phyloP scores from a whole-genome alignment of 37 sponge, comb jelly and placozoan genomes.

The Halichondria panicea region DNA sequence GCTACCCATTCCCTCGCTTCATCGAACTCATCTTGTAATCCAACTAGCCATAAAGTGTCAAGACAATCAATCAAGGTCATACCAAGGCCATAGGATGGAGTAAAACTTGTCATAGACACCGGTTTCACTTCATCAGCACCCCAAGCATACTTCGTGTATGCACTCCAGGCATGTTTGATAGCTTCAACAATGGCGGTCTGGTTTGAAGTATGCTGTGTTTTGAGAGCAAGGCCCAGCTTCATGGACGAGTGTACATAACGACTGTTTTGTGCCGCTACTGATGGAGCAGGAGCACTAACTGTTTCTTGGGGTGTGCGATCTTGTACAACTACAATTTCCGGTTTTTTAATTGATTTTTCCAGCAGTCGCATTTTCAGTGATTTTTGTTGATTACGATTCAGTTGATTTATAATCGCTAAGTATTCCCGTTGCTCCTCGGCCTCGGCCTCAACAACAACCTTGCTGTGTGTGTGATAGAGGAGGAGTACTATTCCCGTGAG shows the following conservation, averaged over 20 bases:
- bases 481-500: too few relatives aligned
- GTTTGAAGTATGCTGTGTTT: slow-evolving; percentile 28
- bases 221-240: background rate
- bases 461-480: too few relatives aligned
- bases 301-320: background rate
- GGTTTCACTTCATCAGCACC: slow-evolving; percentile 88
- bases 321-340: background rate
- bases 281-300: background rate
- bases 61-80: slow-evolving; percentile 90
- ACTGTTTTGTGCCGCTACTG: background rate
- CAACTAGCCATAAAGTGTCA: slow-evolving; percentile 96
- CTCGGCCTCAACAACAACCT: too few relatives aligned
- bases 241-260: slow-evolving; percentile 17
- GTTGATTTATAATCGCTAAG: too few relatives aligned
- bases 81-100: slow-evolving; percentile 69
- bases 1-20: slow-evolving; percentile 86
- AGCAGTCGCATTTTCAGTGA: too few relatives aligned
- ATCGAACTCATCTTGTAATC: slow-evolving; percentile 74
- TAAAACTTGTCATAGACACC: slow-evolving; percentile 20
- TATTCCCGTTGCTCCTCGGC: too few relatives aligned
- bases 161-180: slow-evolving; percentile 91
- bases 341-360: too few relatives aligned
- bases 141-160: slow-evolving; percentile 84
- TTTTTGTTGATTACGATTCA: too few relatives aligned
- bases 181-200: slow-evolving; percentile 75